Conservation (phyloP, 2,888 invertebrate species). For the Polymixis flavicincta region DNA sequence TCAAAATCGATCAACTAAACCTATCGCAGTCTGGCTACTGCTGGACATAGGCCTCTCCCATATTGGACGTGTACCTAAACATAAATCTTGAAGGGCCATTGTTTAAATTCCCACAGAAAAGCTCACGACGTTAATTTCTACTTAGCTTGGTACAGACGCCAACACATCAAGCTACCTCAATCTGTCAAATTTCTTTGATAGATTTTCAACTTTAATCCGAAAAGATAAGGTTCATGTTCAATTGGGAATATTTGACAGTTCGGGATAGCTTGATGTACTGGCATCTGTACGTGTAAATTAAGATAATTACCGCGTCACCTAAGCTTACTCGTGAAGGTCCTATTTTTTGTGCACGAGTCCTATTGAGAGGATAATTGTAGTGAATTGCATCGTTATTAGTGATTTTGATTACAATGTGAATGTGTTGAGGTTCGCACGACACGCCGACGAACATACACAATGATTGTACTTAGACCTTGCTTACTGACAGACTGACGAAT, state of each 20-base stretch:
- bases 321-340: slow-evolving; percentile 46
- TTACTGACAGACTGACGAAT: slow-evolving; percentile 85
- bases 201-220: too few species aligned
- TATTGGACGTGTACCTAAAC: too few species aligned
- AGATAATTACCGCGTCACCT: slow-evolving; percentile 15
- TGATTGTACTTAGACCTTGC: slow-evolving; percentile 83
- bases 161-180: too few species aligned
- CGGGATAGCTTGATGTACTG: too few species aligned
- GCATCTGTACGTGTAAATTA: slow-evolving; percentile 10
- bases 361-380: slow-evolving; percentile 72
- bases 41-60: too few species aligned
- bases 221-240: too few species aligned
- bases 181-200: too few species aligned
- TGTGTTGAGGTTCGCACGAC: slow-evolving; percentile 84
- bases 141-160: neutral
- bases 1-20: too few species aligned
- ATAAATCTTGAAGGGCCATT: neutral
- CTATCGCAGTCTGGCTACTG: too few species aligned
- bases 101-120: neutral
- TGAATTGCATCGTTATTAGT: slow-evolving; percentile 77
- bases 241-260: too few species aligned
- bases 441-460: slow-evolving; percentile 68
- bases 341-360: slow-evolving; percentile 64
- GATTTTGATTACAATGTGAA: slow-evolving; percentile 77
- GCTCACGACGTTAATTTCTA: neutral